Percentiles rank a stretch among this genome's conserved stretches.
phyloP scores from a whole-genome alignment of 2,888 invertebrate species.

The Sinhomidia bicolor region DNA sequence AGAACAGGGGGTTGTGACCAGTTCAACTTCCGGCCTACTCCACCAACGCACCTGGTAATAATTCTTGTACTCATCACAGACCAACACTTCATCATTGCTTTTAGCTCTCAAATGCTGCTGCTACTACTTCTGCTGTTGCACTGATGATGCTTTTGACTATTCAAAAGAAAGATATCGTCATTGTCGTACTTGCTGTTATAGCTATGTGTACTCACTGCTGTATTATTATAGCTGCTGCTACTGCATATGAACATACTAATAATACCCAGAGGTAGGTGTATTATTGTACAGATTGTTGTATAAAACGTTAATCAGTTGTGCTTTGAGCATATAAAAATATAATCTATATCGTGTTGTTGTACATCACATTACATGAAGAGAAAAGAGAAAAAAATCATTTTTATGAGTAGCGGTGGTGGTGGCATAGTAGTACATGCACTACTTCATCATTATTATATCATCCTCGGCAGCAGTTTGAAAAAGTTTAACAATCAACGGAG shows the following conservation, averaged over 20 bases:
- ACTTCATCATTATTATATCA: slow-evolving; percentile 66
- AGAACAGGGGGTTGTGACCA: slow-evolving; percentile 79
- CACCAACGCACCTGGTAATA: slow-evolving; percentile 78
- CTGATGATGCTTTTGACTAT: slow-evolving; percentile 21
- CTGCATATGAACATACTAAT: background rate
- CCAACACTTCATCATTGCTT: slow-evolving; percentile 33
- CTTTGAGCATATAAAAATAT: background rate
- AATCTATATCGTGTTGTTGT: slow-evolving; percentile 8
- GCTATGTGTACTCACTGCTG: too few relatives aligned
- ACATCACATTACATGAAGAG: background rate
- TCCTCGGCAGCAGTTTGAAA: slow-evolving; percentile 36
- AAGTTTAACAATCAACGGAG: slow-evolving; percentile 60
- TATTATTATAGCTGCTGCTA: too few relatives aligned
- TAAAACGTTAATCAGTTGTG: slow-evolving; percentile 40
- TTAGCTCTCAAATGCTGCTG: background rate
- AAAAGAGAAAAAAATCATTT: slow-evolving; percentile 44
- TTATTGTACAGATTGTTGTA: background rate
- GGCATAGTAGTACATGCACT: slow-evolving; percentile 13
- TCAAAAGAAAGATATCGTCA: slow-evolving; percentile 36
- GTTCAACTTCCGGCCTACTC: slow-evolving; percentile 79
- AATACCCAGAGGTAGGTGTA: background rate
- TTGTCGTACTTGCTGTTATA: too few relatives aligned
- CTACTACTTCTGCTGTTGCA: background rate
- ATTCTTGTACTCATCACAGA: slow-evolving; percentile 56
- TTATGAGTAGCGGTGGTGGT: slow-evolving; percentile 17